Base-by-base conservation (phyloP, 30 jellyfish, hydroid and myxozoan species). In the Aurelia sp. region DNA sequence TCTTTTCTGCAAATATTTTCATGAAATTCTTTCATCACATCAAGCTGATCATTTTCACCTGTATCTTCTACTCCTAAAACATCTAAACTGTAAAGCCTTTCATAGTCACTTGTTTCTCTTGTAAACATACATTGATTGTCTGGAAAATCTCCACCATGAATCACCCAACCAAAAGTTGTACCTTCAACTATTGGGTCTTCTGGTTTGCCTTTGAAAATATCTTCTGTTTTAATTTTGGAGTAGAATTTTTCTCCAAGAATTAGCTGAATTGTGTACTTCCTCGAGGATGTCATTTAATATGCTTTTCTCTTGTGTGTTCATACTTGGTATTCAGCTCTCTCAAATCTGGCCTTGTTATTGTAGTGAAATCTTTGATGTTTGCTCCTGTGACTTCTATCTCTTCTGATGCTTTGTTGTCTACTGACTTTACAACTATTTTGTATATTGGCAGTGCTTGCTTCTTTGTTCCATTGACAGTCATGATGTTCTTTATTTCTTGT, bases 81-180 rank as follows among this genome's bases (percentile, higher is more conserved):
- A 37, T 37, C 50, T 37, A 1, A 37, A 37, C 50, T 37, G 50
- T 37, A 37, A 31, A 79, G 82, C 23, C 80, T 62, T 40, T 79
- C 89, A 79, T 60, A 79, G 27, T 62, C 89, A 22, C 27, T 65
- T n/a, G 33, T 61, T 16, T 59, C 76, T 76, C 60, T 76, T 6
- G 77, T 55, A 72, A 35, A 72, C 83, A 72, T 40, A 47, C 83
- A 72, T 19, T 40, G 9, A 18, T 11, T 21, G 41, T 47, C 41
- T 72, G 83, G 15, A 33, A 67, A 47, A 55, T 61, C 89, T 17
- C 89, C 89, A 20, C 89, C 81, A 63, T 78, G 89, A 41, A 78
- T 78, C 65, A 77, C 78, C 79, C 88, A 78, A 13, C 87, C 76
- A 55, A 76, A 76, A 11, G 73, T 76, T 55, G 87, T 76, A 0